Conservation (phyloP, 1,140 invertebrate species). For the Diorhabda sublineata region DNA sequence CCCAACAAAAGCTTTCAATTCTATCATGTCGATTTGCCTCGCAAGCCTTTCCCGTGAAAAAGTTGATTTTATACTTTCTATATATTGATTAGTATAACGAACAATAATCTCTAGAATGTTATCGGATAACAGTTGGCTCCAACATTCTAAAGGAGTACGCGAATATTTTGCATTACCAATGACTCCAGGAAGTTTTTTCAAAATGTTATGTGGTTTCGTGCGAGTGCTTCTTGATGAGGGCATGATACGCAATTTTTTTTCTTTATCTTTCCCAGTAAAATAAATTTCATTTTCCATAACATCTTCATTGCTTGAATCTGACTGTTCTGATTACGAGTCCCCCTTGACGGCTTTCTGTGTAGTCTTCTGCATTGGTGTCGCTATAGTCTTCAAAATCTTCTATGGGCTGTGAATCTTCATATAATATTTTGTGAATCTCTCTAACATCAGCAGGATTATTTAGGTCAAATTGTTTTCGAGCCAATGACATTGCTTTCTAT, state of each 20-base stretch:
- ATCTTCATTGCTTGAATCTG: conserved; percentile 7
- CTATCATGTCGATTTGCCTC: conserved; percentile 12
- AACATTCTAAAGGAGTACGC: conserved; percentile 17
- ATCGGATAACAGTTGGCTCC: conserved; percentile 12
- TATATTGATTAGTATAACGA: conserved; percentile 14
- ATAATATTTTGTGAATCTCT: conserved; percentile 1
- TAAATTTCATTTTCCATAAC: background rate
- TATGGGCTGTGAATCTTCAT: background rate
- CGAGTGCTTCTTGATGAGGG: background rate
- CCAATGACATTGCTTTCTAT: too few species aligned
- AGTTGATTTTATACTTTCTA: background rate
- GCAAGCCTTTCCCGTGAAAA: conserved; percentile 13
- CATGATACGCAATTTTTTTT: conserved; percentile 10
- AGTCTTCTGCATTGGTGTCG: conserved; percentile 18
- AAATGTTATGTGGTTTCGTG: conserved; percentile 10
- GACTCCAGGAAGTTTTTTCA: conserved; percentile 8
- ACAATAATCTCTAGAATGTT: conserved; percentile 19
- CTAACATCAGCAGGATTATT: background rate
- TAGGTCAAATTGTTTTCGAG: background rate
- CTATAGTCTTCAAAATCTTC: conserved; percentile 13
- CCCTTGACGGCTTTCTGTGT: conserved; percentile 12
- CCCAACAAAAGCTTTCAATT: conserved; percentile 21
- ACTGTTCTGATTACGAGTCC: conserved; percentile 18
- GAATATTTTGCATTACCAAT: conserved; percentile 6
- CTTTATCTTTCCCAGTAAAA: conserved; percentile 21